Evolutionary conservation across 2,113 vertebrate genomes (phyloP).

Genomic region (Platichthys flesus): DNA sequence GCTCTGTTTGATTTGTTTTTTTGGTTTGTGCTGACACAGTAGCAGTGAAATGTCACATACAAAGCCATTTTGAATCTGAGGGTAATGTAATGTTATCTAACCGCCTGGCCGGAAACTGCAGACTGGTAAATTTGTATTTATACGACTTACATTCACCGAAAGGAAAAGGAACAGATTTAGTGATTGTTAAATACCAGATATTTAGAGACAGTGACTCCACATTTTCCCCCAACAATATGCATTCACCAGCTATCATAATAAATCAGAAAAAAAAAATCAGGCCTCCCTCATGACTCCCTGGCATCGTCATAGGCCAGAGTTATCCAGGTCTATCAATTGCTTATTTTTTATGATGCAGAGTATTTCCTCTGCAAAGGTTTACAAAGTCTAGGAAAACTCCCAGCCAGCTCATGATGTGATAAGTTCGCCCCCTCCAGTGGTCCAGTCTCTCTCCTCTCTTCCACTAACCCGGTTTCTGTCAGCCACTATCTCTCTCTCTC

Average conservation of each 20-base stretch:
- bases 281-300: not conserved
- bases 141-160: not conserved
- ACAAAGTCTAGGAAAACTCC: conserved; percentile 36
- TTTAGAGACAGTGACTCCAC: not conserved
- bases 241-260: not conserved
- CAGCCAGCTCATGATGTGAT: conserved; percentile 46
- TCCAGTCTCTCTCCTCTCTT: conserved; percentile 26
- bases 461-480: conserved; percentile 21
- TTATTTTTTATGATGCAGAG: conserved; percentile 30
- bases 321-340: conserved; percentile 29
- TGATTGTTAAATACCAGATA: not conserved
- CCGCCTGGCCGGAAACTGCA: conserved; percentile 8
- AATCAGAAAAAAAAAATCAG: not conserved
- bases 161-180: not conserved
- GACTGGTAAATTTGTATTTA: not conserved
- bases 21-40: conserved; percentile 35
- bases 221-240: not conserved
- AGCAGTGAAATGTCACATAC: conserved; percentile 23
- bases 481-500: not conserved
- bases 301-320: not conserved
- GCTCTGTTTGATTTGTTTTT: not conserved
- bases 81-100: conserved; percentile 11
- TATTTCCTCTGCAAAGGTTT: conserved; percentile 40
- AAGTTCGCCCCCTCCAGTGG: not conserved
- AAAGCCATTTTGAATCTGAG: conserved; percentile 20